Evolutionary conservation across 2,797 vertebrate species (phyloP), one percentile per base, ranked within the genome.

Genomic region (Girardinus metallicus): DNA sequence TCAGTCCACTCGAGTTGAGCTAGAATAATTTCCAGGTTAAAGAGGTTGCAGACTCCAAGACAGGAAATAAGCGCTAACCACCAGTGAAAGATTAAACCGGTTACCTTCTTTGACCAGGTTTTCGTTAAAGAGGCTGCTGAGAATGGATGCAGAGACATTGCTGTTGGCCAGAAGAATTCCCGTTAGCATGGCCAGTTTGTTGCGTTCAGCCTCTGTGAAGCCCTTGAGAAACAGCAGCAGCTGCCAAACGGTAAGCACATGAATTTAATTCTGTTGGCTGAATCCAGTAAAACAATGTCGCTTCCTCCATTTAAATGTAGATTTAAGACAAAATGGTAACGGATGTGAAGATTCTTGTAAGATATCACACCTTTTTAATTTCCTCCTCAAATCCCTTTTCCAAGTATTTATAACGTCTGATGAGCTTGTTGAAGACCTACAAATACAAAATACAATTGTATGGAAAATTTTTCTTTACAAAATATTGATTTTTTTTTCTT

Each of bases 331-430:
- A n/a, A 15, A 46, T 29, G 23, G 41, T n/a, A 57, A 44, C 5
- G n/a, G 9, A 26, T 29, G 36, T 53, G n/a, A 9, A 23, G n/a
- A 29, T 46, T 46, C 4, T 18, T 46, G 9, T 23, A 21, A 46
- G 41, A 26, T 16, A 47, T 66, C 90, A 74, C 92, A 98, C 98
- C 97, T 99, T 99, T 96, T 99, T 99, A 73, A 99, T 97, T 95
- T 99, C 98, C 92, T 99, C 98, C 93, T 99, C 98, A 94, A 98
- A 99, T 84, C 98, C 97, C 95, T 98, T 99, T 95, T 99, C 98
- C 96, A 99, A 94, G 94, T 99, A 99, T 93, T 99, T 99, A 95
- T 99, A 99, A 92, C 97, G 98, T 95, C 98, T 96, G 95, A 99
- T 98, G 90, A 99, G 95, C 95, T 99, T 99, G 96, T 99, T 98